phyloP scores from a whole-genome alignment of 1,140 invertebrate genomes.

The Cyrtorhinus lividipennis region DNA sequence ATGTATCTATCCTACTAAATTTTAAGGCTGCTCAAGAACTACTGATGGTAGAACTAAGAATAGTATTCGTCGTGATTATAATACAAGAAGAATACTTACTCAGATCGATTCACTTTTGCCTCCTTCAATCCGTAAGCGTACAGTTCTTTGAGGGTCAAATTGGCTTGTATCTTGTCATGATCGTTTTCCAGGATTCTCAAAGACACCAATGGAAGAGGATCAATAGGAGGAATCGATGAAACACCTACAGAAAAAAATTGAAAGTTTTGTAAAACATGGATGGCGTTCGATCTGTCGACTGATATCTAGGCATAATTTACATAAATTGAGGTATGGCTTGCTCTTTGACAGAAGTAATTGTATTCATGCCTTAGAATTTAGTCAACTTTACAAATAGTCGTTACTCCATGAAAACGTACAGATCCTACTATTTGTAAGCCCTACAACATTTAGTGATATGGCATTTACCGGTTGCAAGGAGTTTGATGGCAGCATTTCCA shows the following conservation, averaged over 20 bases:
- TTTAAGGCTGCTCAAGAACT: background rate
- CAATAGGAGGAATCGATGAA: background rate
- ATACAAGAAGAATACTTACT: background rate
- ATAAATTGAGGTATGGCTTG: too few relatives aligned
- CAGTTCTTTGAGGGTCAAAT: background rate
- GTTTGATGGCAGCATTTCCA: background rate
- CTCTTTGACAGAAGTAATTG: too few relatives aligned
- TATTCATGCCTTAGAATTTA: too few relatives aligned
- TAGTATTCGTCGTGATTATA: background rate
- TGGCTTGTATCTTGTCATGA: background rate
- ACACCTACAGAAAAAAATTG: background rate
- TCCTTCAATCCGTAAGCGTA: background rate
- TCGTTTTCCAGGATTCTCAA: background rate
- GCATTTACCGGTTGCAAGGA: background rate
- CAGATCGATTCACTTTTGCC: background rate
- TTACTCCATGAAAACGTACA: too few relatives aligned
- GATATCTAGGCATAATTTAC: too few relatives aligned
- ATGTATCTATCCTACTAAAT: too few relatives aligned
- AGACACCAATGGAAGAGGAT: background rate
- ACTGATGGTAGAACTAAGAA: background rate
- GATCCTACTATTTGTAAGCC: too few relatives aligned
- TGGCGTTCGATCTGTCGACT: too few relatives aligned
- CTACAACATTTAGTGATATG: too few relatives aligned
- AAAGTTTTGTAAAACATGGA: background rate
- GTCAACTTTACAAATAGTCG: too few relatives aligned